Conservation (phyloP, 2,888 invertebrate species). For the Troides aeacus region DNA sequence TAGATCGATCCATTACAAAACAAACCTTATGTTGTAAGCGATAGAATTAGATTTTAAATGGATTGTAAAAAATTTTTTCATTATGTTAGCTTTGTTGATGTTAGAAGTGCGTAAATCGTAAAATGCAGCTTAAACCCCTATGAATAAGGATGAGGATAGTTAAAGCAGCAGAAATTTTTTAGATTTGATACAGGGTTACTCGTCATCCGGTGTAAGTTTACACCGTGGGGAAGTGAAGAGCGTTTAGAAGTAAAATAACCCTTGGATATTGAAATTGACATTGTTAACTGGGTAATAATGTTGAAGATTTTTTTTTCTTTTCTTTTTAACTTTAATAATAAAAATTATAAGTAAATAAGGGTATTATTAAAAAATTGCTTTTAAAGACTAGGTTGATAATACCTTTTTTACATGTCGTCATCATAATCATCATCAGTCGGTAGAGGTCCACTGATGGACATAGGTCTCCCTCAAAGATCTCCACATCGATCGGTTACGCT, state of each 20-base stretch:
- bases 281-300: slow-evolving; percentile 36
- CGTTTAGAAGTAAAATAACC: slow-evolving; percentile 52
- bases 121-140: slow-evolving; percentile 29
- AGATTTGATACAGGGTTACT: slow-evolving; percentile 59
- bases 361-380: no score
- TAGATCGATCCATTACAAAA: slow-evolving; percentile 34
- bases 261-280: slow-evolving; percentile 42
- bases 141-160: slow-evolving; percentile 33
- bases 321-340: no score
- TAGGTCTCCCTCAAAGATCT: no score
- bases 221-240: slow-evolving; percentile 70
- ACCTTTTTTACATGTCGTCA: no score
- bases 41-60: slow-evolving; percentile 38
- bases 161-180: slow-evolving; percentile 40
- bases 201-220: slow-evolving; percentile 73
- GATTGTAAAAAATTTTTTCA: slow-evolving; percentile 14
- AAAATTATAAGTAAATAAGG: no score
- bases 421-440: no score
- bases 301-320: background rate
- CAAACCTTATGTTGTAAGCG: slow-evolving; percentile 34
- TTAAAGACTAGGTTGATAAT: no score
- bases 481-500: no score
- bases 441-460: no score
- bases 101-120: slow-evolving; percentile 14
- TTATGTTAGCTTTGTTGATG: slow-evolving; percentile 13